Evolutionary conservation across 1,140 invertebrate species (phyloP), one percentile per base, ranked within the genome.

Genomic region (Druon quercuslanigerum): DNA sequence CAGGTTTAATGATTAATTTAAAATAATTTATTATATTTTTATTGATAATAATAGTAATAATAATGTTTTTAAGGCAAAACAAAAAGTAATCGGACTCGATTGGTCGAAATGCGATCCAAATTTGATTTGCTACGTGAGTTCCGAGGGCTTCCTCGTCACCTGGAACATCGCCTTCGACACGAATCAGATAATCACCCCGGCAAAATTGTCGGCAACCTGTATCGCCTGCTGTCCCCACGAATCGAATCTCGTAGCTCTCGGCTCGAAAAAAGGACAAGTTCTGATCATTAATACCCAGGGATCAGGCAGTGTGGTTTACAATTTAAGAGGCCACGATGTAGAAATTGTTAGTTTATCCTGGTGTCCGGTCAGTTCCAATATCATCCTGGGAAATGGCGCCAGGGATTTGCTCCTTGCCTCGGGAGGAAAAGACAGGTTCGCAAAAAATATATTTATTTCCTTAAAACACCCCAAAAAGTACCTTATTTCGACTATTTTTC

Each of bases 301-400:
- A 73, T 86, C 89, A 78, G 94, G 94, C 7, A 90, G 88, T 76
- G 82, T 95, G 60, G 76, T 94, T 19, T 94, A 94, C 75, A 94
- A 94, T 91, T 87, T 96, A 7, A 92, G 94, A 84, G 94, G 94
- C 9, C 95, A 96, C 86, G 93, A 96, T 88, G 92, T 93, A n/a
- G 94, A 95, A 82, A 92, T 96, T 57, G 87, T 93, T 9, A 94
- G 93, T 79, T 79, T 96, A 33, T 93, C 93, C 50, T 96, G 95
- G 95, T 96, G 95, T 91, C 96, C 95, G 14, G 87, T 90, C 20
- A 87, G 92, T 51, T 79, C 89, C 50, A 93, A 93, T 89, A 84
- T 94, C 71, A 84, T 94, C 33, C 83, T 51, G 77, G 78, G 80
- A 54, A 79, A 77, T 76, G 71, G 82, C 17, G 77, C 82, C 46